Base-by-base conservation (phyloP, 2,797 vertebrate species). In the Borostomias antarcticus region DNA sequence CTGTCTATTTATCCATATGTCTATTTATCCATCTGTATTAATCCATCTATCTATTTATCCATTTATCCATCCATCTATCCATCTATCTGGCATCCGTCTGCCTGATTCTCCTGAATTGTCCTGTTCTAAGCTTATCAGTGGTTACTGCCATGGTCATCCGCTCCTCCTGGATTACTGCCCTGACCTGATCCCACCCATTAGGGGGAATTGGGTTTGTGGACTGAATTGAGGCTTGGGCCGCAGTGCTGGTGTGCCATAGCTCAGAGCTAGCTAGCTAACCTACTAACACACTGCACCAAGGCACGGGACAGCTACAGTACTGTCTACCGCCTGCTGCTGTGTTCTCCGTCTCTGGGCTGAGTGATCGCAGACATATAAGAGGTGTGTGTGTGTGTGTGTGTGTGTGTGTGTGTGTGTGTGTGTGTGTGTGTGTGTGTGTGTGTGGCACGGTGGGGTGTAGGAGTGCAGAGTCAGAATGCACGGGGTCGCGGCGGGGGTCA, bases 221-320 rank as follows among this genome's bases (percentile, higher is more conserved):
- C 21, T 37, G 23, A 6, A 21, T 33, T 11, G 57, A 1, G 5
- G 11, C 32, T 25, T 0, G 5, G 33, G 10, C 11, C 32, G 5
- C 4, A 5, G 17, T 58, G 19, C 32, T n/a, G n/a, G n/a, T 19
- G 53, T 3, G n/a, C 30, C 19, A 6, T 9, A 21, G 11, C 33
- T 58, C 9, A 25, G 33, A 1, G 11, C 57, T 59, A 4, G 17
- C 58, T 23, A 1, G 11, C 57, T 59, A 4, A 28, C 58, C 37
- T 28, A 45, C 25, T n/a, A 35, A 60, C 58, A 26, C 35, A 60
- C 58, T 29, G 37, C 17, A 26, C 9, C n/a, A n/a, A n/a, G n/a
- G n/a, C n/a, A n/a, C n/a, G n/a, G n/a, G n/a, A n/a, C n/a, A n/a
- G n/a, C n/a, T n/a, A n/a, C n/a, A n/a, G n/a, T n/a, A n/a, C n/a